These are phyloP conservation scores for Eulacestoma nigropectus DNA, from an alignment of 2,113 vertebrate species.

Conservation along the genomic window DNA sequence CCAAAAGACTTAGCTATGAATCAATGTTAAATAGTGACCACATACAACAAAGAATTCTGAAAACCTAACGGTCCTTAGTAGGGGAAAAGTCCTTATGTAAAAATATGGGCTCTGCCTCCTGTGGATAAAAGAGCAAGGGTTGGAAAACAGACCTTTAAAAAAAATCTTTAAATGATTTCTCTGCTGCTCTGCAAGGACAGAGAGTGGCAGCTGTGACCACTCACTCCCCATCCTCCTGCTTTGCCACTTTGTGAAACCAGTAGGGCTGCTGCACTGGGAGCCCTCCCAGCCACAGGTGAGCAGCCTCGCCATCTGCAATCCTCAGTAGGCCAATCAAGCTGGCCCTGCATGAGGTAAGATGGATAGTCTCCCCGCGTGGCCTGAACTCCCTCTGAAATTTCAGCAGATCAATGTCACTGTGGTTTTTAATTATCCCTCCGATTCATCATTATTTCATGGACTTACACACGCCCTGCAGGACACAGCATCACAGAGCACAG, in stretches of 20 bases:
- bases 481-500: constrained; percentile 47
- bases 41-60: neutral
- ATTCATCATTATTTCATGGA: constrained; percentile 94
- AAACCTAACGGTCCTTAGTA: neutral
- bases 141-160: neutral
- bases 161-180: constrained; percentile 34
- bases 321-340: constrained; percentile 93
- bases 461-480: constrained; percentile 85
- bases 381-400: constrained; percentile 86
- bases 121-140: neutral
- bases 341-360: constrained; percentile 78
- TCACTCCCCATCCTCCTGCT: constrained; percentile 54
- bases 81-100: neutral
- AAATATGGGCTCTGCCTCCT: neutral
- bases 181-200: constrained; percentile 4
- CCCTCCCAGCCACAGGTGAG: constrained; percentile 88
- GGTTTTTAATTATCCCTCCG: constrained; percentile 90
- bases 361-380: constrained; percentile 73
- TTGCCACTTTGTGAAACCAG: constrained; percentile 73
- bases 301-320: constrained; percentile 74
- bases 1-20: neutral
- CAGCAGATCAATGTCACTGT: constrained; percentile 83
- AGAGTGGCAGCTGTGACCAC: constrained; percentile 55
- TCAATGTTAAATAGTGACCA: neutral
- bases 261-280: constrained; percentile 82